Evolutionary conservation across 2,888 invertebrate genomes (phyloP).

Genomic region (Apotomis turbidana): DNA sequence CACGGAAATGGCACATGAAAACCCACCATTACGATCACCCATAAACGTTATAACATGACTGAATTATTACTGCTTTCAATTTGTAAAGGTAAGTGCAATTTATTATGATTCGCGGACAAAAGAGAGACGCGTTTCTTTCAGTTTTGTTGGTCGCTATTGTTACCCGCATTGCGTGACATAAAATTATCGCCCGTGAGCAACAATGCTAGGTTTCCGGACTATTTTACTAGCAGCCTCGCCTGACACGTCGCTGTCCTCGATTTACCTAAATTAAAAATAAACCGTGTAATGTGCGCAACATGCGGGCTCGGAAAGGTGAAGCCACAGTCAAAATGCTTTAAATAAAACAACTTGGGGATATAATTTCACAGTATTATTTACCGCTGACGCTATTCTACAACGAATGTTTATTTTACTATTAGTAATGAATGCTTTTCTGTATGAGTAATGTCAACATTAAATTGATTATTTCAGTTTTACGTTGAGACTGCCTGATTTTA

Average conservation of each 20-base stretch:
- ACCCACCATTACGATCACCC: background rate
- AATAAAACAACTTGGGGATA: slow-evolving; percentile 33
- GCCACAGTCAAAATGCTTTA: background rate
- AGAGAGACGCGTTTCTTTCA: slow-evolving; percentile 38
- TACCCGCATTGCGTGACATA: slow-evolving; percentile 38
- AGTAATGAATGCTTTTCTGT: no score
- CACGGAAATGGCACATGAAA: background rate
- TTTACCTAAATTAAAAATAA: slow-evolving; percentile 36
- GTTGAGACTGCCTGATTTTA: no score
- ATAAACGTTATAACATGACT: background rate
- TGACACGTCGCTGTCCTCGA: slow-evolving; percentile 39
- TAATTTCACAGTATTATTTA: background rate
- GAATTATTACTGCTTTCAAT: slow-evolving; percentile 20
- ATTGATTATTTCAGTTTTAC: no score
- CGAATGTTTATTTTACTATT: no score
- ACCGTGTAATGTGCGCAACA: slow-evolving; percentile 29
- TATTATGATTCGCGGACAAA: slow-evolving; percentile 40
- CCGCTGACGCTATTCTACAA: no score
- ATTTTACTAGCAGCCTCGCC: slow-evolving; percentile 33
- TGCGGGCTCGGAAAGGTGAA: slow-evolving; percentile 8
- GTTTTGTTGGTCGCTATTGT: slow-evolving; percentile 35
- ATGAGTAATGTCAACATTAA: no score
- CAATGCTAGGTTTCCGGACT: slow-evolving; percentile 38
- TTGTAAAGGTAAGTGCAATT: slow-evolving; percentile 36
- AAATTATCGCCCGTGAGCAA: slow-evolving; percentile 36